Base-by-base conservation (phyloP, 1,140 invertebrate genomes). In the Drosophila subobscura region DNA sequence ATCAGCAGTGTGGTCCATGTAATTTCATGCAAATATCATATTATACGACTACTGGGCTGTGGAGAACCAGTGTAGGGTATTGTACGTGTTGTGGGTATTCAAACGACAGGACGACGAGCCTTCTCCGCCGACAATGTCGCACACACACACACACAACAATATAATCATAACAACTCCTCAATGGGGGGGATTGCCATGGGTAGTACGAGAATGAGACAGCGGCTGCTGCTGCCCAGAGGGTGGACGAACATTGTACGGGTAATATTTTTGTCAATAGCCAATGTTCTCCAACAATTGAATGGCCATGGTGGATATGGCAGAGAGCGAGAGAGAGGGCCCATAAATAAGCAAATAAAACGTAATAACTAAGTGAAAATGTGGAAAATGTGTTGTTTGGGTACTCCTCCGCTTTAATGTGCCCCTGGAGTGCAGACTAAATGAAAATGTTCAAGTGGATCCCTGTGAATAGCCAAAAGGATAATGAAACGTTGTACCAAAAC, bases 21-120 rank as follows among this genome's bases (percentile, higher is more conserved):
- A 88, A 86, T 86, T 86, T 88, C 83, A 86, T 86, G 81, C 81
- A 86, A 86, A 86, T 86, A 84, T 77, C 81, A 59, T 86, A 85
- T 85, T 85, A 86, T 85, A 57, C 80, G 80, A 84, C 47, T 42
- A 79, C 47, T 44, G 52, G 52, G 57, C 72, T 25, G 53, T 60
- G 53, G 59, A 64, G 44, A 58, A 70, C 47, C 29, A 8, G 29
- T 3, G 29, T 10, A 10, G 8, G 25, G 25, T 6, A 33, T 33
- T 86, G 81, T 86, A 86, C 81, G 81, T 86, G 81, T 78, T 86
- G 83, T 86, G 81, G 81, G 61, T 86, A 77, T 86, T 58, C 83
- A 86, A 80, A 81, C 58, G 61, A 73, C 33, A 37, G 33, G 33
- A 37, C 33, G 33, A 37, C 33, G 10, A 12, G 33, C 29, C 29